Conservation (phyloP, 1,140 invertebrate genomes). For the Periplaneta americana region DNA sequence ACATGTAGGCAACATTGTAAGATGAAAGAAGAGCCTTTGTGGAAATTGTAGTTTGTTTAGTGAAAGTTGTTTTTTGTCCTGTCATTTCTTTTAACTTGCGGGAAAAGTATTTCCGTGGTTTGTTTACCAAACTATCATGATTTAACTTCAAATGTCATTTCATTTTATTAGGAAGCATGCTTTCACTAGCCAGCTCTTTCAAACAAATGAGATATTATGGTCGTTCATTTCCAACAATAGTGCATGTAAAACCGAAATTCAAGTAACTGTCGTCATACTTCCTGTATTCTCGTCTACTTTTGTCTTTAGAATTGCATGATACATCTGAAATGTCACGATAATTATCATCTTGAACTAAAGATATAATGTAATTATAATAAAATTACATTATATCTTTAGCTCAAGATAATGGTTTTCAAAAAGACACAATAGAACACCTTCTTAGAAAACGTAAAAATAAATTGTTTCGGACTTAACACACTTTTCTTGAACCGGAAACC, state of each 20-base stretch:
- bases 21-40: not conserved
- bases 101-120: too few species aligned
- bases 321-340: too few species aligned
- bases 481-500: too few species aligned
- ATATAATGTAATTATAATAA: too few species aligned
- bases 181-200: not conserved
- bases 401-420: too few species aligned
- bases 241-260: not conserved
- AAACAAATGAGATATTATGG: not conserved
- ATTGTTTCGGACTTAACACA: too few species aligned
- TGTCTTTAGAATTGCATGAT: not conserved
- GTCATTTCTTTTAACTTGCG: not conserved
- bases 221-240: not conserved
- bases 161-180: not conserved
- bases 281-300: not conserved
- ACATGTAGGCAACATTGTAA: constrained; percentile 12
- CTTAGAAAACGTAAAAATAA: too few species aligned
- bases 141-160: not conserved
- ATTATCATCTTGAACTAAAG: too few species aligned
- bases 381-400: too few species aligned
- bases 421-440: too few species aligned
- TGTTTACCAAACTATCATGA: not conserved
- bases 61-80: not conserved
- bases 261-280: not conserved
- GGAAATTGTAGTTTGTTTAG: not conserved